Conservation (phyloP, 1,140 invertebrate species). For the Arctopsyche grandis region DNA sequence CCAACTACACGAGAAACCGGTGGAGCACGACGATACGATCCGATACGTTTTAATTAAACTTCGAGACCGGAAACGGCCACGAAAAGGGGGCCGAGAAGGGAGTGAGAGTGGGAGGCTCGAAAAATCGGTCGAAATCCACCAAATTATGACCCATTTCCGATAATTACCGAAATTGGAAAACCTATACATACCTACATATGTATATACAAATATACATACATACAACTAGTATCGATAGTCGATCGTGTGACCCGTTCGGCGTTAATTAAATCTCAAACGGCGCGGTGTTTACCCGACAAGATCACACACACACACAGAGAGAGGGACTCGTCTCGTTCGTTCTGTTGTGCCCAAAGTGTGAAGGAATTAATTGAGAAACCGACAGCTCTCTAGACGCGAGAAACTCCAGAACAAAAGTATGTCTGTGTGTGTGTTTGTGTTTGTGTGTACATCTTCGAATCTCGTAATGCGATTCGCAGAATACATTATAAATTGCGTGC, state of each 20-base stretch:
- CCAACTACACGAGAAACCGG: background rate
- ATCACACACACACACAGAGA: no score
- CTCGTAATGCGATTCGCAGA: background rate
- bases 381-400: background rate
- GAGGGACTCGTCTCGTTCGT: no score
- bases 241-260: background rate
- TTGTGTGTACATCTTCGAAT: slow-evolving; percentile 3
- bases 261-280: background rate
- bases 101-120: background rate
- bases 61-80: no score
- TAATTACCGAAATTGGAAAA: background rate
- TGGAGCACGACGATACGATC: background rate
- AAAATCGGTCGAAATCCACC: background rate
- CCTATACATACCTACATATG: background rate
- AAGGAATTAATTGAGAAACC: background rate
- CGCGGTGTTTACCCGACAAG: no score
- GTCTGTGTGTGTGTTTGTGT: no score
- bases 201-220: background rate
- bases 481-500: background rate
- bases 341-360: background rate
- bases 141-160: background rate
- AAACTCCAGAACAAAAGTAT: background rate
- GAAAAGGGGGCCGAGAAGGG: no score
- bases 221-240: background rate
- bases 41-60: background rate